Conservation (phyloP, 1,140 invertebrate species). For the Drosophila fuyamai region DNA sequence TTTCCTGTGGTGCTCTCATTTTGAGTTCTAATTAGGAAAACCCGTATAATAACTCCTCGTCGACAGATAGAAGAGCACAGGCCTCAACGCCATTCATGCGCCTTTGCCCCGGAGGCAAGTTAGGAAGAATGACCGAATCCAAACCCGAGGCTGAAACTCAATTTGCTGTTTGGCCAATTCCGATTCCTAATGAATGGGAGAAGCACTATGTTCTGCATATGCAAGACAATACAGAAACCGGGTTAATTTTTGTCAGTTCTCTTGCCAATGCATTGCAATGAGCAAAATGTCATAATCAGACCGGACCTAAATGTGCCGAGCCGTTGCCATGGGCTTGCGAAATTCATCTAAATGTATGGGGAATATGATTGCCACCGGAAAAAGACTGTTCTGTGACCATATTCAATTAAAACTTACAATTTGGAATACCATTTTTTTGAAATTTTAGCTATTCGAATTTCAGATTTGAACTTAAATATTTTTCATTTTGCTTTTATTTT, state of each 20-base stretch:
- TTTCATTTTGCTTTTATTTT: too few relatives aligned
- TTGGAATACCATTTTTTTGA: too few relatives aligned
- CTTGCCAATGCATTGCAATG: conserved; percentile 43
- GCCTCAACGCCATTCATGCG: conserved; percentile 34
- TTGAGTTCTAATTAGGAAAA: conserved; percentile 71
- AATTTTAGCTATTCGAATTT: too few relatives aligned
- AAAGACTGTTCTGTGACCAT: not conserved
- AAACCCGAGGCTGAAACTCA: conserved; percentile 21
- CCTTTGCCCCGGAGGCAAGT: conserved; percentile 12
- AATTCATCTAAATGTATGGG: not conserved
- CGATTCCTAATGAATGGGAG: conserved; percentile 51
- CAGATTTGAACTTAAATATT: too few relatives aligned
- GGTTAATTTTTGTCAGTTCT: conserved; percentile 14
- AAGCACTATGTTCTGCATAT: conserved; percentile 16
- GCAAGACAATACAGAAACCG: conserved; percentile 3
- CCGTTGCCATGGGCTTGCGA: conserved; percentile 4
- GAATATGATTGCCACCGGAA: not conserved
- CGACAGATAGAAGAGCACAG: conserved; percentile 15
- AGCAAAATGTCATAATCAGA: conserved; percentile 46
- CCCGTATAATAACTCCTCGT: conserved; percentile 65
- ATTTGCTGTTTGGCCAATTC: conserved; percentile 56
- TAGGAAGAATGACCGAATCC: conserved; percentile 6
- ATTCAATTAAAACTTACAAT: too few relatives aligned
- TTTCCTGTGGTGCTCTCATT: conserved; percentile 25
- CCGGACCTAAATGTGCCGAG: conserved; percentile 9